phyloP scores from a whole-genome alignment of 2,888 invertebrate genomes.

The Criorhina ranunculi region DNA sequence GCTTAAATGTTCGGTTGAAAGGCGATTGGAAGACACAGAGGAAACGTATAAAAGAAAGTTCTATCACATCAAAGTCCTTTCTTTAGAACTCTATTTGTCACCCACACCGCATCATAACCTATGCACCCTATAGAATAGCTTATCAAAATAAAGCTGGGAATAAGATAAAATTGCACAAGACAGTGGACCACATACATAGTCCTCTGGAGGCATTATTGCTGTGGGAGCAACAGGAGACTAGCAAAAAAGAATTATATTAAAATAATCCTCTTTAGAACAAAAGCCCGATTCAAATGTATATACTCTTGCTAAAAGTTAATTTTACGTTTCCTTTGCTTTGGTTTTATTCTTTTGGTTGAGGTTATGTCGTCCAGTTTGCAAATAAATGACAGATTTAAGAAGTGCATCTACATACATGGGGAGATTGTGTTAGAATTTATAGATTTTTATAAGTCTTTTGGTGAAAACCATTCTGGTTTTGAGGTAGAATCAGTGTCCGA shows the following conservation, averaged over 20 bases:
- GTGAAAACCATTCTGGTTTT: no score
- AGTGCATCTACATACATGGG: neutral
- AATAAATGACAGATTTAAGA: neutral
- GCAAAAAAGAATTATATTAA: neutral
- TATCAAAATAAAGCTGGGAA: neutral
- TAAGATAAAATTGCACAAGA: constrained; percentile 9
- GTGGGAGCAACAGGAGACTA: neutral
- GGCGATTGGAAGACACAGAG: no score
- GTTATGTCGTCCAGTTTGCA: neutral
- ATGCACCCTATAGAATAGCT: no score
- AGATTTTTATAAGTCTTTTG: no score
- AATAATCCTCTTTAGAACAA: constrained; percentile 33
- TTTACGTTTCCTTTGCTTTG: constrained; percentile 1
- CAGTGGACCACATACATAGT: constrained; percentile 9
- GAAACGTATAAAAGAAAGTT: no score
- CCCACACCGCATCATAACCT: no score
- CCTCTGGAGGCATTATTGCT: neutral
- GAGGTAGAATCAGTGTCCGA: no score
- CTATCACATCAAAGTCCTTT: no score
- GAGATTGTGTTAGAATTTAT: no score
- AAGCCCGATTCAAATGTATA: constrained; percentile 2
- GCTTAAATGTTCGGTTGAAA: no score
- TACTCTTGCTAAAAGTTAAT: neutral
- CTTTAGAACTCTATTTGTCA: no score
- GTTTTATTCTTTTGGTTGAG: neutral